Evolutionary conservation across 2,888 invertebrate species (phyloP).

Genomic region (Drosophila macrospina): DNA sequence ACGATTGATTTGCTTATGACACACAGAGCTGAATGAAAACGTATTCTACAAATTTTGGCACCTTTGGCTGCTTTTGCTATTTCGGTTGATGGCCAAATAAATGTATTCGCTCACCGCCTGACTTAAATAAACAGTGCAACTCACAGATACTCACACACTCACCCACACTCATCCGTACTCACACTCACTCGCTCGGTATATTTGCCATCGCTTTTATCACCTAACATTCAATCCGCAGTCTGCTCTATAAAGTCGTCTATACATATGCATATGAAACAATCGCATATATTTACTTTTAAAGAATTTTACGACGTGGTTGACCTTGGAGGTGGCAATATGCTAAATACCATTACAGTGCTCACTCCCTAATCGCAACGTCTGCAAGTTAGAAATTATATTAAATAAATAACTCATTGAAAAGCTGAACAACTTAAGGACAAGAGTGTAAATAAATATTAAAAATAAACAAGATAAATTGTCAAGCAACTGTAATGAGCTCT

Average conservation of each 20-base stretch:
- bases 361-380: slow-evolving; percentile 3
- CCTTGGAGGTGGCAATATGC: slow-evolving; percentile 54
- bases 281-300: slow-evolving; percentile 47
- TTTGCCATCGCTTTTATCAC: slow-evolving; percentile 53
- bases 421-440: too few relatives aligned
- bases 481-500: too few relatives aligned
- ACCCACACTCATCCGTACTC: background rate
- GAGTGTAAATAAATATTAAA: too few relatives aligned
- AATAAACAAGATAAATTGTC: too few relatives aligned
- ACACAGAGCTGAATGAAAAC: slow-evolving; percentile 8
- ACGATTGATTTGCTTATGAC: too few relatives aligned
- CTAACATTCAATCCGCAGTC: slow-evolving; percentile 19
- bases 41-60: slow-evolving; percentile 28
- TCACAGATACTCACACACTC: slow-evolving; percentile 5
- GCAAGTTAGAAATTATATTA: slow-evolving; percentile 10
- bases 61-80: slow-evolving; percentile 37
- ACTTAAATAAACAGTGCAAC: slow-evolving; percentile 49
- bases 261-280: slow-evolving; percentile 24
- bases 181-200: slow-evolving; percentile 1
- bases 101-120: slow-evolving; percentile 36
- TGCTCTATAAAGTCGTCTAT: slow-evolving; percentile 29
- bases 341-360: slow-evolving; percentile 14
- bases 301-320: slow-evolving; percentile 57
- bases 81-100: slow-evolving; percentile 48
- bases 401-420: background rate